Percentiles rank a stretch among this genome's conserved stretches.
Conservation (phyloP, 2,113 vertebrate species). For the Otis tarda region DNA sequence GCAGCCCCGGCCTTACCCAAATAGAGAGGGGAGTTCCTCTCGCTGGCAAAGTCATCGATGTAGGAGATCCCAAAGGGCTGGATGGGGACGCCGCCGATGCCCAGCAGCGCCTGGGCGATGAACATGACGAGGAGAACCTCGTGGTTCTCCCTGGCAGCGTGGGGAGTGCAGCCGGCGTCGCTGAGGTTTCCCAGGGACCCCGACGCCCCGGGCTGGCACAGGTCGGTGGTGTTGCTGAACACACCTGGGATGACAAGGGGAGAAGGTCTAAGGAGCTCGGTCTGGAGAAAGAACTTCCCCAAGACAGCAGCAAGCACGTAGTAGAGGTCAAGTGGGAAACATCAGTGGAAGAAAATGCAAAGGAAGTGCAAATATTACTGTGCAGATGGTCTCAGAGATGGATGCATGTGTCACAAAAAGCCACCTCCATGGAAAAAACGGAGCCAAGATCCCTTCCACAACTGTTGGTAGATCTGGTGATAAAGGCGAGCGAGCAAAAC, state of each 20-base stretch:
- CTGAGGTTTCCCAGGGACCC: background rate
- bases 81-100: slow-evolving; percentile 87
- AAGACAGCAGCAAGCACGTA: rapidly evolving
- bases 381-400: background rate
- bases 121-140: slow-evolving; percentile 83
- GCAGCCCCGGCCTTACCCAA: slow-evolving; percentile 74
- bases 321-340: background rate
- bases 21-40: slow-evolving; percentile 90
- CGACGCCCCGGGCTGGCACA: slow-evolving; percentile 52
- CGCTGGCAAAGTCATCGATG: slow-evolving; percentile 90
- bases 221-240: slow-evolving; percentile 55
- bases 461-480: background rate
- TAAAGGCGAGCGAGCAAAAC: background rate
- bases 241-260: slow-evolving; percentile 37
- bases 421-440: background rate
- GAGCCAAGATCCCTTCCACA: background rate
- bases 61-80: slow-evolving; percentile 98
- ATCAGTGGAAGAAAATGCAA: background rate
- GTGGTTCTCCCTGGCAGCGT: slow-evolving; percentile 18
- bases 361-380: background rate
- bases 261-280: background rate
- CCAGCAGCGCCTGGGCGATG: slow-evolving; percentile 85
- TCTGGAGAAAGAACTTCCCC: background rate
- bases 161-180: slow-evolving; percentile 51
- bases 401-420: rapidly evolving